Percentiles rank a stretch among this genome's conserved stretches.
Conservation (phyloP, 2,797 vertebrate genomes). For the Gouania willdenowi region DNA sequence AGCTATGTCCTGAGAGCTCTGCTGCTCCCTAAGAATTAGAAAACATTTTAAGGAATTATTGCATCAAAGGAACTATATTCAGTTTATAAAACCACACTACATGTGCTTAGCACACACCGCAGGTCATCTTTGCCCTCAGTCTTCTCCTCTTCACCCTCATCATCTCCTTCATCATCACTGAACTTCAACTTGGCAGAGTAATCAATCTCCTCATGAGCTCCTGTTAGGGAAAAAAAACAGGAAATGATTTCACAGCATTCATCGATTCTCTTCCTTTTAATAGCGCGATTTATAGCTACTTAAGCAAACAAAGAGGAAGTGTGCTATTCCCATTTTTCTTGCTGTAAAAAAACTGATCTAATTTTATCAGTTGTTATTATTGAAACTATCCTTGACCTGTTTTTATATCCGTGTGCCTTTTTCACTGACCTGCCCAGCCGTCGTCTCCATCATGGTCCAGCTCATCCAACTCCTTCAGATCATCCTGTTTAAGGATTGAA, state of each 20-base stretch:
- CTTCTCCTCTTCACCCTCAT: slow-evolving; percentile 83
- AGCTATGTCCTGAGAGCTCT: slow-evolving; percentile 65
- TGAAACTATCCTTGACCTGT: no score
- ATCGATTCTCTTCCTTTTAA: no score
- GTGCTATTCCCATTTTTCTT: no score
- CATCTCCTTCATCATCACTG: slow-evolving; percentile 92
- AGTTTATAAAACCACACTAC: neutral
- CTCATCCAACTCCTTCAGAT: slow-evolving; percentile 89
- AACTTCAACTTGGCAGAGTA: slow-evolving; percentile 95
- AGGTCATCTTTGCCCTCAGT: slow-evolving; percentile 67
- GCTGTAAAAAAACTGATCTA: no score
- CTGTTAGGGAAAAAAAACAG: slow-evolving; percentile 48
- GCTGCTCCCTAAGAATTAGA: slow-evolving; percentile 53
- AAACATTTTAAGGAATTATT: no score
- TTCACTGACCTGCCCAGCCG: slow-evolving; percentile 86
- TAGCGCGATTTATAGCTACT: no score
- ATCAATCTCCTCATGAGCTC: slow-evolving; percentile 94
- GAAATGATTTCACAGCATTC: slow-evolving; percentile 1
- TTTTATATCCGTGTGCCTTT: no score
- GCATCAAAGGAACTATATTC: no score
- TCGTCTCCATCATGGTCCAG: slow-evolving; percentile 86
- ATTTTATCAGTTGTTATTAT: no score
- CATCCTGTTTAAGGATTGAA: slow-evolving; percentile 91
- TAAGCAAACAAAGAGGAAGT: no score
- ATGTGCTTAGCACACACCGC: slow-evolving; percentile 55